Base-by-base conservation (phyloP, 2,113 vertebrate species). In the Mesocricetus auratus region DNA sequence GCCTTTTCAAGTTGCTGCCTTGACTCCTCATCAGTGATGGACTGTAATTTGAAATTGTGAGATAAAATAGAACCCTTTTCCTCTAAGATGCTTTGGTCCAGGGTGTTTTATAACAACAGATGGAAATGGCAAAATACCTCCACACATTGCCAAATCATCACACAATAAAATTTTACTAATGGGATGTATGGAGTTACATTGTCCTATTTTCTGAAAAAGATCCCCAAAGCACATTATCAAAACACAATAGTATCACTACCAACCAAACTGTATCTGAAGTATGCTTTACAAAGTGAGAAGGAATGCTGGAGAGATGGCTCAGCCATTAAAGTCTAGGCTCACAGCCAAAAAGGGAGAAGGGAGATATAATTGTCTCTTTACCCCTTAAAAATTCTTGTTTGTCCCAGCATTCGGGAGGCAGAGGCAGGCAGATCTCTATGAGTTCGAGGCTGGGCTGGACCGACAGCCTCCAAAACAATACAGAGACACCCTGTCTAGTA, bases 261-360 rank as follows among this genome's bases (percentile, higher is more conserved):
- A 90, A 16, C 36, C 68, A 95, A 91, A 86, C 56, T 66, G 50
- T 77, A 16, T 83, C 24, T 93, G 22, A 22, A 39, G 58, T 94
- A 56, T 36, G 1, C 50, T 74, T 86, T 74, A 39, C 8, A 85
- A 93, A n/a, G 17, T 1, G 78, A 7, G 2, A 69, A 31, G 24
- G 22, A 21, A n/a, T n/a, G n/a, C n/a, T n/a, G n/a, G n/a, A n/a
- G n/a, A n/a, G n/a, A n/a, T n/a, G n/a, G n/a, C n/a, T n/a, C n/a
- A n/a, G n/a, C n/a, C n/a, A n/a, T n/a, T n/a, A n/a, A n/a, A n/a
- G n/a, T n/a, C n/a, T n/a, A n/a, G n/a, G n/a, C n/a, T n/a, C n/a
- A n/a, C n/a, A n/a, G n/a, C n/a, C n/a, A n/a, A n/a, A 85, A 93
- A n/a, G 17, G 0, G 78, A 7, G 2, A 69, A 31, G 24, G 22